Base-by-base conservation (phyloP, 2,113 vertebrate species). In the Coryphaenoides rupestris region DNA sequence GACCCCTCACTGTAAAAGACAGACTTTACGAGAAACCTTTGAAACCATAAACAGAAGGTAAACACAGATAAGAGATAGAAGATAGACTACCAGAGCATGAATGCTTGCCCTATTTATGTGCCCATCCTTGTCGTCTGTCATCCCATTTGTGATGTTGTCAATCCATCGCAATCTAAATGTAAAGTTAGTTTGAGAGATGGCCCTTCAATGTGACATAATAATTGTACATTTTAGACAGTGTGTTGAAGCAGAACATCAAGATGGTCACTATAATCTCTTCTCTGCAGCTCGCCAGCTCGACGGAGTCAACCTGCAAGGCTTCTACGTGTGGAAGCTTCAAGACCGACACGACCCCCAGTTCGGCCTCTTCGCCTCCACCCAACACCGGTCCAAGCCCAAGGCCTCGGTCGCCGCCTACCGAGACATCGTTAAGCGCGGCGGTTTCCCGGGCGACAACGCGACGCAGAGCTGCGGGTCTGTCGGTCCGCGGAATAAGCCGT, bases 271-370 rank as follows among this genome's bases (percentile, higher is more conserved):
- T 10, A 40, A 12, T 10, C 33, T 40, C 13, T 22, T 57, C 33
- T 5, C 75, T 80, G 3, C 85, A 99, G 97, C 96, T 66, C 89
- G 85, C 26, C 83, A 90, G 24, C 72, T 92, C 14, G 95, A 99
- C 73, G 86, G 91, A 56, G 85, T 98, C 69, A 94, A 94, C 77
- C 82, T 99, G 56, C 90, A 88, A 76, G 96, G 96, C 47, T 98
- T 98, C 76, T 99, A 94, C 0, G 74, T 93, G 2, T 98, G 96
- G 91, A 95, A 92, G 45, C 78, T 98, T 78, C 93, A 71, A 88
- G 96, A 91, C 83, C 90, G 88, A 72, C 85, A 91, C 0, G 87
- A 81, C 13, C 90, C 92, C 1, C 86, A 90, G 72, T 95, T 93
- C 65, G 95, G 95, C 63, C 93, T 98, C 78, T 98, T 96, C 81